Evolutionary conservation across 2,113 vertebrate genomes (phyloP).

Genomic region (Psephotus haematonotus): DNA sequence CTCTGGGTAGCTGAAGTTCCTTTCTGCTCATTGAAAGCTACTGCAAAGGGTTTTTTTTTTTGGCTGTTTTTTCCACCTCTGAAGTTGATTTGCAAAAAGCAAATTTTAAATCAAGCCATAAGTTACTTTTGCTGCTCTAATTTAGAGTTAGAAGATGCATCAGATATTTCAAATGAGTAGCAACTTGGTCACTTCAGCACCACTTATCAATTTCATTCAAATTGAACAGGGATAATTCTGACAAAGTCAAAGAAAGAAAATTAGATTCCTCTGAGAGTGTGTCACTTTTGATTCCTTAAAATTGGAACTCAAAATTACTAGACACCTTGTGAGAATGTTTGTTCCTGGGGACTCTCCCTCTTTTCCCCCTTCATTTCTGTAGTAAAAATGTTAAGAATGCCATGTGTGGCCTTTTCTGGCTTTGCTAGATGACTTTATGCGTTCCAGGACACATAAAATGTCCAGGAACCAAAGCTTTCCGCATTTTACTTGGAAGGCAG

Average conservation of each 20-base stretch:
- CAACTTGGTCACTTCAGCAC: neutral
- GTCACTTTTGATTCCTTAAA: neutral
- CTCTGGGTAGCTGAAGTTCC: neutral
- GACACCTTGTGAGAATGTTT: neutral
- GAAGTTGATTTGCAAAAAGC: neutral
- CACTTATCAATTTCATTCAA: neutral
- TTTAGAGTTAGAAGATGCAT: neutral
- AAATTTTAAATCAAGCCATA: neutral
- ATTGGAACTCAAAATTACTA: neutral
- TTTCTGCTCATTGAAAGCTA: neutral
- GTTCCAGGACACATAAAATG: neutral
- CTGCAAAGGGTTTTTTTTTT: fast-evolving
- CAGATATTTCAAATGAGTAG: neutral
- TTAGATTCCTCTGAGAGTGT: neutral
- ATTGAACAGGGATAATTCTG: neutral
- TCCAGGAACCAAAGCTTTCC: neutral
- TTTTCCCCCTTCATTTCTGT: neutral
- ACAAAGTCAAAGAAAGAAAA: neutral
- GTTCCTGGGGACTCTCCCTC: neutral
- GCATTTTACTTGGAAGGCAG: neutral
- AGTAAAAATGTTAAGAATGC: neutral
- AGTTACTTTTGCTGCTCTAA: neutral
- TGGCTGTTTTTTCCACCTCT: neutral
- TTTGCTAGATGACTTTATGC: neutral
- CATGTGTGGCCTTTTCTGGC: neutral